Base-by-base conservation (phyloP, 2,113 vertebrate genomes). In the Jaculus jaculus region DNA sequence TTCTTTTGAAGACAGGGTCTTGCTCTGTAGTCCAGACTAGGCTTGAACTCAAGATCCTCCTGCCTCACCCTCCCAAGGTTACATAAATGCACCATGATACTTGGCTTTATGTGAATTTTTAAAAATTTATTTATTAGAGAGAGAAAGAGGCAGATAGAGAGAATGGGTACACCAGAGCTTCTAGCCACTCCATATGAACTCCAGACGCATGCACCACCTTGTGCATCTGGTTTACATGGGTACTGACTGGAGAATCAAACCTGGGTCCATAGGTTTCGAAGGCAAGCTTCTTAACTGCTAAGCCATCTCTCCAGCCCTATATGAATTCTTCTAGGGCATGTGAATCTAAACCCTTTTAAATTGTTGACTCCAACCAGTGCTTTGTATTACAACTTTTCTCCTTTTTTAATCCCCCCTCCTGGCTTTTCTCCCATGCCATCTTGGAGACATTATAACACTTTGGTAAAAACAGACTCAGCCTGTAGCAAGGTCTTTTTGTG, bases 261-360 rank as follows among this genome's bases (percentile, higher is more conserved):
- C 42, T 47, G 42, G 42, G 42, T 47, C 42, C 42, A 47, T 47
- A 47, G 42, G 42, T 8, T 47, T 47, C 8, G 42, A 5, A 47
- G 42, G 42, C 42, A 47, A 47, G 42, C 42, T 47, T 8, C 42
- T 8, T 47, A 47, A 47, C 42, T 47, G 42, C 42, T 47, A 47
- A 47, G 42, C 42, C 42, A 47, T 47, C 42, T 47, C 42, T 47
- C 42, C 42, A 47, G 42, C 42, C 24, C 61, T 86, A 0, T 39
- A 20, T 82, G 37, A 81, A 61, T 84, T 85, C 24, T 73, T 75
- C 65, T 80, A 92, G 87, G 21, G 32, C 79, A 77, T 60, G 26
- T 69, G 47, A 80, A 47, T 89, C 54, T 73, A 77, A n/a, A 89
- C 34, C 37, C 69, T 89, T 94, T 93, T 69, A 89, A 66, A 32